These are phyloP conservation scores for Dipus sagitta DNA, from an alignment of 2,797 vertebrate species.

Conservation along the genomic window DNA sequence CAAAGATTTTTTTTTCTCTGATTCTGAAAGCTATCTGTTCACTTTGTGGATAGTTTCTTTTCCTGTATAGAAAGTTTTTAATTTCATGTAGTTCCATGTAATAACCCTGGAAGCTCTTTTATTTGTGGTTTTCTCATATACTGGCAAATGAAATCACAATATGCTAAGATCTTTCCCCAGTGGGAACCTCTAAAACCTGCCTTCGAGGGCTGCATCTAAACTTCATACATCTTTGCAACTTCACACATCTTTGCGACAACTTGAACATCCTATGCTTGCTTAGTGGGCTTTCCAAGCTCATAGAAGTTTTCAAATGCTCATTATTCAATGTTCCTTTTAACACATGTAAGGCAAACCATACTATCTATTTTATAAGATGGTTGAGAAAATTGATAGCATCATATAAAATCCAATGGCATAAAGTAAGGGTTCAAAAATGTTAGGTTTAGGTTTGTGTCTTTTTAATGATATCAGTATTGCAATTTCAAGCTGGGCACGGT, in stretches of 20 bases:
- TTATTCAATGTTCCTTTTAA: constrained; percentile 15
- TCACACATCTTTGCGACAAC: not conserved
- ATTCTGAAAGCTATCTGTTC: too few species aligned
- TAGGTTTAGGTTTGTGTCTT: not conserved
- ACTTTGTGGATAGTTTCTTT: too few species aligned
- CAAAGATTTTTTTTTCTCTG: too few species aligned
- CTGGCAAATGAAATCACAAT: not conserved
- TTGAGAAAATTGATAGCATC: not conserved
- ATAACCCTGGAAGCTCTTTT: not conserved
- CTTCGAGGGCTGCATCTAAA: not conserved
- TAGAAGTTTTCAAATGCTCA: not conserved
- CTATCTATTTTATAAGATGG: not conserved
- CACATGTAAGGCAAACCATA: not conserved
- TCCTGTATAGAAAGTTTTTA: too few species aligned
- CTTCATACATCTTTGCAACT: not conserved
- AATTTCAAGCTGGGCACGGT: not conserved
- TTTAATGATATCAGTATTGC: not conserved
- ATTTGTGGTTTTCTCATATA: not conserved
- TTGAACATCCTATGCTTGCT: not conserved
- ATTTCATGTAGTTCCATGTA: too few species aligned
- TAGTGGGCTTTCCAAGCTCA: not conserved
- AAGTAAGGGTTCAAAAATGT: not conserved
- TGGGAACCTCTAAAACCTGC: not conserved
- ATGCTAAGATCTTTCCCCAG: not conserved
- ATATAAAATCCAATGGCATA: not conserved